Base-by-base conservation (phyloP, 35 echinoderm and acorn worm genomes). In the Chiridota heheva region DNA sequence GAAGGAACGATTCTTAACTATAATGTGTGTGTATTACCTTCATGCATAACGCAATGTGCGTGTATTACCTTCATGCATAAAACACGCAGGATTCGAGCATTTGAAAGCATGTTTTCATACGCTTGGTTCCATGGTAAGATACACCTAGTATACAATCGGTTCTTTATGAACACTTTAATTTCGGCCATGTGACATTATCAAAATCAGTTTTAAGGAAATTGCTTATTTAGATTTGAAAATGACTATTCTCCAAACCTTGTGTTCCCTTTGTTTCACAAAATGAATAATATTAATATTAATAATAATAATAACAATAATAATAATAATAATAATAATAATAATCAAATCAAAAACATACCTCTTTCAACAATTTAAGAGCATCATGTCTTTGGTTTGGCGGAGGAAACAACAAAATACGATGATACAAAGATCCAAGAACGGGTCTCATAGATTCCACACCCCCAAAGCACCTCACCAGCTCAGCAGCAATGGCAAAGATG, bases 331-430 rank as follows among this genome's bases (percentile, higher is more conserved):
- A 12, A 18, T 70, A 36, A 39, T 0, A 36, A 44, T 17, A 2
- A 37, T 46, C 20, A 69, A 36, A 2, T 69, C 4, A 8, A 34
- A 1, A 37, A 69, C 67, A 55, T 70, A 96, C 95, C 84, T 98
- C 95, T 74, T 91, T 91, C 36, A 98, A 58, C 32, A 91, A 85
- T 59, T 98, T 98, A 20, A 98, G 73, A 26, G 95, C 95, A 71
- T 98, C 95, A 59, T 91, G 84, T 49, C 95, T 77, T 46, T 98
- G 95, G 17, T 57, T 63, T 18, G 95, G 95, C n/a, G 95, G 95
- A 16, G 95, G 95, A 58, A 88, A 98, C 15, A 98, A 69, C 47
- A 98, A 65, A 57, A 98, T 91, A 24, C 89, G 45, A 55, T 98
- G 95, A 46, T 85, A 91, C 57, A 98, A 43, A 0, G 95, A 98